Evolutionary conservation across 2,888 invertebrate genomes (phyloP), one percentile per base, ranked within the genome.

Genomic region (Philhelius pedissequus): DNA sequence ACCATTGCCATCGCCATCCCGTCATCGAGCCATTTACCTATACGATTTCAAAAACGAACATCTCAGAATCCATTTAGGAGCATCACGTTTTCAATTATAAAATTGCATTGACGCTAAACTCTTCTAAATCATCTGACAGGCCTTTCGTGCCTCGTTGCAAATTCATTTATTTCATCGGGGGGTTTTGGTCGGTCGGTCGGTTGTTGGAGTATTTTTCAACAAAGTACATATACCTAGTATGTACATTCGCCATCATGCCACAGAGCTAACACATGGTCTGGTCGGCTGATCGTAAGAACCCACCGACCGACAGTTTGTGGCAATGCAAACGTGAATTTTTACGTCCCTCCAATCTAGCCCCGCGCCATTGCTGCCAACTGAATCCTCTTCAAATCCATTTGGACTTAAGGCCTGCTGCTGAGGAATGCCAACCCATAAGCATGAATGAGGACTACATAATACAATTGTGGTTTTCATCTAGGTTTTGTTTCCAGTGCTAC

Each of bases 21-120:
- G 20, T 35, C 32, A 54, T 22, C 52, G 52, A 15, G 66, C 84
- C 48, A 75, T 52, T 70, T 70, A 75, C 35, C 45, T 64, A 11
- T 56, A 18, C 75, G 68, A 76, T 71, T 71, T 80, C 66, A 80
- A 80, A 75, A 75, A 76, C 60, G 60, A 80, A 84, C 75, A 79
- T 84, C 84, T 75, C 68, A 58, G 80, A 86, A 86, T 79, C 86
- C 69, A 86, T 86, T 86, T 86, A 81, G 86, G 81, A 74, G 86
- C 83, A 86, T 86, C 86, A 86, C 86, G 86, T 86, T 86, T 86
- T 86, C 84, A 86, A 86, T 86, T 86, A 86, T 84, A 86, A 84
- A 86, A 84, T 86, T 84, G 80, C 84, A 84, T 80, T 84, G 84
- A 86, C 84, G 84, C 84, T 84, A 86, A 86, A 81, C 86, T 86